phyloP scores from a whole-genome alignment of 2,797 vertebrate species.

The Molossus alvarezi region DNA sequence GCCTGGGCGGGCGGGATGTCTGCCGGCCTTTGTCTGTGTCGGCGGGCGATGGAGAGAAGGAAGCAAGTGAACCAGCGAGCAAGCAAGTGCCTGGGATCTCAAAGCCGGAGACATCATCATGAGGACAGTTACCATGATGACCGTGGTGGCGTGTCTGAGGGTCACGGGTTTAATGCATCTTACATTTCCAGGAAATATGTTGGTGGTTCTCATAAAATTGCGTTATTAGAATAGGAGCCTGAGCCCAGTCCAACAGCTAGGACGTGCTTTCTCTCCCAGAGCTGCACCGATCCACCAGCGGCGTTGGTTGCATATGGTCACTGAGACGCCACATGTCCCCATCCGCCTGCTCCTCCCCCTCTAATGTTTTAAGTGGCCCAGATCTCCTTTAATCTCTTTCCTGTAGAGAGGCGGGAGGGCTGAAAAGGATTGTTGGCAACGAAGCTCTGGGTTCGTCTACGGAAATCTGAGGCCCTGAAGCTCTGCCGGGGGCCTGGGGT shows the following conservation, averaged over 20 bases:
- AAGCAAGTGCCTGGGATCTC: not conserved
- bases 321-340: conserved; percentile 8
- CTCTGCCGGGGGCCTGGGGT: not conserved
- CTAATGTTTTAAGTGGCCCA: conserved; percentile 71
- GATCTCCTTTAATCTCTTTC: conserved; percentile 75
- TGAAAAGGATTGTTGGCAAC: conserved; percentile 24
- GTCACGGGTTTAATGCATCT: not conserved
- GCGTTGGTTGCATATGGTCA: not conserved
- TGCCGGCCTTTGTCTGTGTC: not conserved
- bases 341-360: conserved; percentile 61
- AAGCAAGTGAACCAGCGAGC: not conserved
- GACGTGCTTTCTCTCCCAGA: not conserved
- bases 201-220: conserved; percentile 22
- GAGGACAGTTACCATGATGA: not conserved
- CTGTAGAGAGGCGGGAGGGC: conserved; percentile 37
- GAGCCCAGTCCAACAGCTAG: not conserved
- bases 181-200: conserved; percentile 48
- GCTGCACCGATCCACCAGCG: not conserved
- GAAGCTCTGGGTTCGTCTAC: not conserved
- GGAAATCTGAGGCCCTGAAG: not conserved
- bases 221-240: not conserved
- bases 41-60: not conserved
- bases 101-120: not conserved
- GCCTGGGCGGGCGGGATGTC: not conserved
- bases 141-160: not conserved